phyloP scores from a whole-genome alignment of 2,888 invertebrate genomes.

The Agapostemon virescens region DNA sequence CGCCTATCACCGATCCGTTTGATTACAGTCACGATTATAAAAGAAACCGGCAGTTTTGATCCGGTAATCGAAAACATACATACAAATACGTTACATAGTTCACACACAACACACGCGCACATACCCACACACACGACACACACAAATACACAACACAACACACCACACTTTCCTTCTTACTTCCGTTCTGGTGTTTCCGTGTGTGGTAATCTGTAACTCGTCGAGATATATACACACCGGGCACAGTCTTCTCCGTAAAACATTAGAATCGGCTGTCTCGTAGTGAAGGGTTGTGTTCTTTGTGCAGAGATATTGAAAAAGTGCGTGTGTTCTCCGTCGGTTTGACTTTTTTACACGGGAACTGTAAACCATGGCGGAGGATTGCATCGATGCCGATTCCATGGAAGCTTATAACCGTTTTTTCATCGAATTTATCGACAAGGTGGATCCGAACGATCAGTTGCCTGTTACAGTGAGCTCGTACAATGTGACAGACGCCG shows the following conservation, averaged over 20 bases:
- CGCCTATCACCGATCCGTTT: constrained; percentile 65
- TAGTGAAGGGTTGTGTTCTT: constrained; percentile 21
- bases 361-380: constrained; percentile 74
- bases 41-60: constrained; percentile 17
- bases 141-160: neutral
- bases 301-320: constrained; percentile 17
- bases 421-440: constrained; percentile 87
- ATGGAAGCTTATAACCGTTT: constrained; percentile 86
- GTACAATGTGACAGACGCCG: constrained; percentile 86
- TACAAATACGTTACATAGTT: neutral
- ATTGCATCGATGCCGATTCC: constrained; percentile 83
- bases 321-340: neutral
- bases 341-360: constrained; percentile 19
- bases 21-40: constrained; percentile 4
- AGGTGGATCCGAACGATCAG: constrained; percentile 87
- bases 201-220: constrained; percentile 30
- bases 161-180: neutral
- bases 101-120: too few species aligned
- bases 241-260: constrained; percentile 29
- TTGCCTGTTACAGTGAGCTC: constrained; percentile 87
- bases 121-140: neutral
- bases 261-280: neutral
- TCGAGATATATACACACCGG: neutral
- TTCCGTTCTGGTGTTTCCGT: constrained; percentile 30
- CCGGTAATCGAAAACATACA: neutral